A percentile compares a stretch with the other conserved stretches of the same genome.
These are phyloP conservation scores for Rana temporaria DNA, from an alignment of 2,113 vertebrate genomes.

Conservation along the genomic window DNA sequence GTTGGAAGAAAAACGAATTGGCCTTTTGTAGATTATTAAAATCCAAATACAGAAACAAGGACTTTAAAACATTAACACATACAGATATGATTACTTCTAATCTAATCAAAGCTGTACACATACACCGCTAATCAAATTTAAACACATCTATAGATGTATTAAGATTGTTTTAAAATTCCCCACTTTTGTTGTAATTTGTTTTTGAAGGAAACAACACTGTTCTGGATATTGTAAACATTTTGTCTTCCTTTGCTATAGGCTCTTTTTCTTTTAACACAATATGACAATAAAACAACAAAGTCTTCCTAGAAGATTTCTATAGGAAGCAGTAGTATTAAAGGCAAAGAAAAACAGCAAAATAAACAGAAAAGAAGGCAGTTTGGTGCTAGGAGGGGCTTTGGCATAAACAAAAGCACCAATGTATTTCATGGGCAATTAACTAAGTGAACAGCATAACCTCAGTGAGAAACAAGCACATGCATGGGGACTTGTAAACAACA, in stretches of 20 bases:
- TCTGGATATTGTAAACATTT: no score
- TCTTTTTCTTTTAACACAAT: not conserved
- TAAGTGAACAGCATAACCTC: not conserved
- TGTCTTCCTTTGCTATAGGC: not conserved
- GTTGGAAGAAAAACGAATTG: no score
- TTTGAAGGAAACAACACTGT: no score
- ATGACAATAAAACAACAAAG: not conserved
- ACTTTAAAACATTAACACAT: no score
- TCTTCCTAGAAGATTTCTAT: not conserved
- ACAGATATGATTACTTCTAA: no score
- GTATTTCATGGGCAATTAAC: not conserved
- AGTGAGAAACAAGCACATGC: not conserved
- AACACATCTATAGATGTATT: no score
- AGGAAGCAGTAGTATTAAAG: not conserved
- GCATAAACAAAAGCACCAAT: not conserved
- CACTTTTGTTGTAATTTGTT: no score
- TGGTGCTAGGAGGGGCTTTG: not conserved
- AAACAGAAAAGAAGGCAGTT: not conserved
- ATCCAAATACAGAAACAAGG: no score
- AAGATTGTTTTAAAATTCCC: no score
- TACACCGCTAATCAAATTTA: no score
- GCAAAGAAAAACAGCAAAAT: not conserved
- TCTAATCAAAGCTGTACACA: no score
- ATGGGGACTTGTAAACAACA: not conserved
- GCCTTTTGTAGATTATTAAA: no score